Conservation (phyloP, 2,113 vertebrate species). For the Seriola quinqueradiata region DNA sequence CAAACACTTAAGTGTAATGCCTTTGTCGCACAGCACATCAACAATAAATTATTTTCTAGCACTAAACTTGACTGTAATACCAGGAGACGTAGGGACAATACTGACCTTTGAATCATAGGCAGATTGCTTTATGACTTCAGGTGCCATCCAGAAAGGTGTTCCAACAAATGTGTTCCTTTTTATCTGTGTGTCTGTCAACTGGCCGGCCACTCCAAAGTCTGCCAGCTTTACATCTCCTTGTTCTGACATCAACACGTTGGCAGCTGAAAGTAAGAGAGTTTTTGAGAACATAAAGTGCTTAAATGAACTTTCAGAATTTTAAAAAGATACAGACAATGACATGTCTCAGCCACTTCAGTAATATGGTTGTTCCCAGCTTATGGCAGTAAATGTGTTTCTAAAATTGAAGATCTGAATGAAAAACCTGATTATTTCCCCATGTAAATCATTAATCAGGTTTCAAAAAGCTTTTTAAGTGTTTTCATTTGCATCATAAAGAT, state of each 20-base stretch:
- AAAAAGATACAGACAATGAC: neutral
- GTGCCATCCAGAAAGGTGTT: slow-evolving; percentile 99
- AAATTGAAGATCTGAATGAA: neutral
- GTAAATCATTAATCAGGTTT: neutral
- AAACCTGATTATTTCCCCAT: neutral
- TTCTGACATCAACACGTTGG: slow-evolving; percentile 96
- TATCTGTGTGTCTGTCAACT: slow-evolving; percentile 97
- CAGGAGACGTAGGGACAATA: neutral
- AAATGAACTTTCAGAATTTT: neutral
- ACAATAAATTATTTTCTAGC: neutral
- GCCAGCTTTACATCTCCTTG: slow-evolving; percentile 97
- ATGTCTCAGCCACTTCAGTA: neutral
- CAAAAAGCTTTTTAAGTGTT: neutral
- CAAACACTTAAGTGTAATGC: neutral
- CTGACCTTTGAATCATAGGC: slow-evolving; percentile 97
- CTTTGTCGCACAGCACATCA: neutral
- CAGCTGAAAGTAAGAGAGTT: slow-evolving; percentile 83
- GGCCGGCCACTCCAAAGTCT: slow-evolving; percentile 97
- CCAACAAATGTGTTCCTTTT: slow-evolving; percentile 98
- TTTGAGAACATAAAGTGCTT: neutral
- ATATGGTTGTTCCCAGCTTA: neutral
- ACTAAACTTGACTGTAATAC: neutral
- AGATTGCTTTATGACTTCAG: slow-evolving; percentile 97
- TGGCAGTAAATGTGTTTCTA: neutral
- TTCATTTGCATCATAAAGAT: neutral